Base-by-base conservation (phyloP, 1,140 invertebrate species). In the Pachypeltis micranthus region DNA sequence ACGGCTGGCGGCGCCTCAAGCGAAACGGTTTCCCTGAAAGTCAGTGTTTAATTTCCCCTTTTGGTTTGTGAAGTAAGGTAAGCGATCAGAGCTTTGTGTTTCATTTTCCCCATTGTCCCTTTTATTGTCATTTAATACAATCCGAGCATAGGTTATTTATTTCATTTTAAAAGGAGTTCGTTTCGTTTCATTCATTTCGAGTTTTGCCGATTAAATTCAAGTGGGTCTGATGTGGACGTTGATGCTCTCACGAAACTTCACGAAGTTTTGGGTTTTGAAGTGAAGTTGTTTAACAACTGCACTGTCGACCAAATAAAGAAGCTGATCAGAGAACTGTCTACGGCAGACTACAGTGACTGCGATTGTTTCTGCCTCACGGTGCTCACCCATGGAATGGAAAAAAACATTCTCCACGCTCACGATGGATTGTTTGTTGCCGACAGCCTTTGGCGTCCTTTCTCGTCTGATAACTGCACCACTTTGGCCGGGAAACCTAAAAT, bases 401-500 rank as follows among this genome's bases (percentile, higher is more conserved):
- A 78, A 27, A 76, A 76, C 44, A 73, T 78, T 58, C 72, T 91
- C 2, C 83, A 81, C 72, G 83, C 85, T 2, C 77, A 71, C 61
- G 85, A 91, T 72, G 75, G 75, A 59, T 67, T 74, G 0, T 85
- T 84, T 69, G 74, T 77, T 4, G 77, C 78, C 25, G 78, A 85
- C 39, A 71, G 73, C 34, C 70, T 91, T 0, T 85, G 88, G 79
- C 75, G 75, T 26, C 78, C 78, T 27, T 90, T 91, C 70, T 80
- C 82, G 21, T 83, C 81, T 12, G 77, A 85, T 64, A 79, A 78
- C 61, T 89, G 87, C 69, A 74, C 75, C 26, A 76, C 78, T 54
- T 71, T 91, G 24, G 80, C 80, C 63, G 87, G 87, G 63, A 88
- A 88, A 72, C 86, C 86, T 0, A 88, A 88, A 72, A 63, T 88